phyloP scores from a whole-genome alignment of 1,140 invertebrate species.

The Scaptomyza montana region DNA sequence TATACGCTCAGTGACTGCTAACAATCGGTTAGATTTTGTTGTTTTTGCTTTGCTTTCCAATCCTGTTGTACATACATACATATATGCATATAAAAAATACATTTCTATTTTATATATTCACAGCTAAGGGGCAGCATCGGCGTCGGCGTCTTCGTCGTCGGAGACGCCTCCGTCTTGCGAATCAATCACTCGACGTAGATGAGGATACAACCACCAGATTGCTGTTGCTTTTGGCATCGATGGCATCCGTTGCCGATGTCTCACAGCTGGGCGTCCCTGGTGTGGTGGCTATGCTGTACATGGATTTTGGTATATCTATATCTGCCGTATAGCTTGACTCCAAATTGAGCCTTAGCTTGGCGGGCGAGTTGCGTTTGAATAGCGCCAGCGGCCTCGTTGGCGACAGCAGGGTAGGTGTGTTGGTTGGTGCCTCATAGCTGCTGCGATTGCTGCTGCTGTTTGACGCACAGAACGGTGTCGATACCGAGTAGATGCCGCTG shows the following conservation, averaged over 20 bases:
- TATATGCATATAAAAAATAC: conserved; percentile 35
- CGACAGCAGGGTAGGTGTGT: conserved; percentile 38
- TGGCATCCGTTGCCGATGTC: conserved; percentile 21
- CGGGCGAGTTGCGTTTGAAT: conserved; percentile 79
- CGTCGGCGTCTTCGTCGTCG: neutral
- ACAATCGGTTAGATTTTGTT: too few relatives aligned
- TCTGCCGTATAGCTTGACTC: conserved; percentile 63
- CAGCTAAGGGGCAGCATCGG: conserved; percentile 54
- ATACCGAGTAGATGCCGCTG: conserved; percentile 58
- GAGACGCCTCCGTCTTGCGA: conserved; percentile 14
- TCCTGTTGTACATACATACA: conserved; percentile 6
- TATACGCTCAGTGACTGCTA: conserved; percentile 26
- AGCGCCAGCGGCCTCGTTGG: conserved; percentile 61
- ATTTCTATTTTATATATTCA: conserved; percentile 60
- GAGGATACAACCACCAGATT: conserved; percentile 35
- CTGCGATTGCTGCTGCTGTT: conserved; percentile 38
- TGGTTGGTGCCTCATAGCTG: conserved; percentile 11
- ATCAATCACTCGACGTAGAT: conserved; percentile 57
- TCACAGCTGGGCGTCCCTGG: conserved; percentile 68
- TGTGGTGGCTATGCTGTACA: conserved; percentile 71
- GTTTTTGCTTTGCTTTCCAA: conserved; percentile 14
- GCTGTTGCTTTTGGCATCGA: conserved; percentile 36
- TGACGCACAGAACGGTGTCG: conserved; percentile 19
- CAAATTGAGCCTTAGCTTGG: conserved; percentile 76
- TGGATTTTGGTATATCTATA: conserved; percentile 69